Percentiles rank a stretch among this genome's conserved stretches.
phyloP scores from a whole-genome alignment of 2,113 vertebrate species.

The Rhinopomastus cyanomelas region DNA sequence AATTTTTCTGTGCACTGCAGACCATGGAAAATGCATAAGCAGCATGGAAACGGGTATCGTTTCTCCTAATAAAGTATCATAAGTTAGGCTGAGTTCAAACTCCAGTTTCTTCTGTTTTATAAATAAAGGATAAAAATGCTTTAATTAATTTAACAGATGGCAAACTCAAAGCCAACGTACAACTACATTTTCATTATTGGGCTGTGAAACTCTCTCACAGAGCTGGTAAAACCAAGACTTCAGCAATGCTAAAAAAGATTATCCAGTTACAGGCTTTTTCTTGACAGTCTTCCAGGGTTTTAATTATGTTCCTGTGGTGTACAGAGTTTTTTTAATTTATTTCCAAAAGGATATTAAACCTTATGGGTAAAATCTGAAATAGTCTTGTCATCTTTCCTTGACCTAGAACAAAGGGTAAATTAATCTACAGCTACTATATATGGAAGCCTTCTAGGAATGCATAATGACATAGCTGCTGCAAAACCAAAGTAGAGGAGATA shows the following conservation, averaged over 20 bases:
- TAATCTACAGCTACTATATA: neutral
- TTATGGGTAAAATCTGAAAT: slow-evolving; percentile 3
- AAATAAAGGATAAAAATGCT: neutral
- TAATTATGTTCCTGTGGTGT: slow-evolving; percentile 13
- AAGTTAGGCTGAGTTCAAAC: neutral
- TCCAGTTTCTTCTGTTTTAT: neutral
- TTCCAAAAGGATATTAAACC: slow-evolving; percentile 23
- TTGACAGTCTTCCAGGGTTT: slow-evolving; percentile 8
- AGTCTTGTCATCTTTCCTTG: neutral
- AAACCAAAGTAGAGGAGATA: neutral
- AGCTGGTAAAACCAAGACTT: slow-evolving; percentile 7
- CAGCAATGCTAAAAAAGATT: neutral
- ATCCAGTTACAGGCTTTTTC: neutral
- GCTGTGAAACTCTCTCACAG: neutral
- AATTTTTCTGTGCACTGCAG: neutral
- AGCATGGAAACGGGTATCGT: neutral
- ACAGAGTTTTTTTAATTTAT: neutral
- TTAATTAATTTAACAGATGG: slow-evolving; percentile 48
- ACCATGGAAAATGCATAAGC: neutral
- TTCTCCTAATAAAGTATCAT: neutral
- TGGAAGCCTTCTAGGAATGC: neutral
- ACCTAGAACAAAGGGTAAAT: neutral
- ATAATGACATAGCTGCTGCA: rapidly evolving
- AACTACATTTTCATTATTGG: slow-evolving; percentile 26
- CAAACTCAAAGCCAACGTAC: slow-evolving; percentile 1